phyloP scores from a whole-genome alignment of 1,140 invertebrate species.

The Marisa cornuarietis region DNA sequence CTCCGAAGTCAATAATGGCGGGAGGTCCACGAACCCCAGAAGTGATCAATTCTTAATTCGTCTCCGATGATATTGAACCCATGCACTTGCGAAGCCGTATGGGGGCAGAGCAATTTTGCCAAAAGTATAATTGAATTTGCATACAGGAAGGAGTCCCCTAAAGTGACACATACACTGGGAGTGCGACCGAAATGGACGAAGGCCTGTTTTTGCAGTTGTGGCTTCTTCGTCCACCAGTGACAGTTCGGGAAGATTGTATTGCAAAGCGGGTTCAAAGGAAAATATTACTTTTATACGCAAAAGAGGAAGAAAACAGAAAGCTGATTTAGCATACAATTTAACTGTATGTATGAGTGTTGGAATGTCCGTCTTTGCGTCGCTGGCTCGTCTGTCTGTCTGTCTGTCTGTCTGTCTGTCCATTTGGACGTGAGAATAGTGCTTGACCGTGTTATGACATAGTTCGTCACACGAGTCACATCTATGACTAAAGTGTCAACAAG shows the following conservation, averaged over 20 bases:
- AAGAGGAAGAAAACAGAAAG: too few species aligned
- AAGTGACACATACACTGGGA: conserved; percentile 17
- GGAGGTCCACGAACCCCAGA: conserved; percentile 8
- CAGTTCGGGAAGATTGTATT: too few species aligned
- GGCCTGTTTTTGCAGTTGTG: background rate
- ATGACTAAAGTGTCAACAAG: too few species aligned
- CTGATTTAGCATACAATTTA: too few species aligned
- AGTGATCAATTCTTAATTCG: conserved; percentile 30
- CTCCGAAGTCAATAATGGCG: conserved; percentile 5
- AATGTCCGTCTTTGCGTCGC: too few species aligned
- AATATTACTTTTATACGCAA: too few species aligned
- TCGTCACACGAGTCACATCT: too few species aligned
- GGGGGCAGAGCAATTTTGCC: conserved; percentile 24
- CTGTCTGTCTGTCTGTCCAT: too few species aligned
- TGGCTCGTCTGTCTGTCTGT: too few species aligned
- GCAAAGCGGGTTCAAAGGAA: too few species aligned
- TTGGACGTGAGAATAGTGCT: too few species aligned
- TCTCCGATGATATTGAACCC: conserved; percentile 26
- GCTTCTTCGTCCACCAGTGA: background rate
- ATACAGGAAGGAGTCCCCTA: conserved; percentile 25
- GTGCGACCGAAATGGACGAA: background rate
- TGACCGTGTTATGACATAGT: too few species aligned
- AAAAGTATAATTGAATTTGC: conserved; percentile 34
- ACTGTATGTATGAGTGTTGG: background rate
- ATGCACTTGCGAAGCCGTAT: conserved; percentile 16